Conservation (phyloP, 2,113 vertebrate genomes). For the Platycercus adscitus region DNA sequence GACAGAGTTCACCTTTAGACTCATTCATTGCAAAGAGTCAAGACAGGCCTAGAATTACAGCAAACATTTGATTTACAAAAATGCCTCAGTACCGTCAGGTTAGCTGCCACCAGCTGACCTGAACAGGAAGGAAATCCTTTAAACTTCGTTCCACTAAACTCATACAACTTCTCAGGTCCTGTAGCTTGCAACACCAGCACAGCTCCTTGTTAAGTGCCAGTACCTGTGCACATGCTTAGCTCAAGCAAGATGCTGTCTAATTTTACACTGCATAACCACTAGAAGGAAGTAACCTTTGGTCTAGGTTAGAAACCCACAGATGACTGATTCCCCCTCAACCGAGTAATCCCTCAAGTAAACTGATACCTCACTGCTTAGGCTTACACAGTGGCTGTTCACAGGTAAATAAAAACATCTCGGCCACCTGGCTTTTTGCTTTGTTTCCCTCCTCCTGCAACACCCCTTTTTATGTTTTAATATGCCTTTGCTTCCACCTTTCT, state of each 20-base stretch:
- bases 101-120: background rate
- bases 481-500: background rate
- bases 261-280: background rate
- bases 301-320: background rate
- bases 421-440: background rate
- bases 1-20: background rate
- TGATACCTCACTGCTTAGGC: background rate
- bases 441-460: background rate
- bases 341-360: background rate
- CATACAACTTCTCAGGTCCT: background rate
- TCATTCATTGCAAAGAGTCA: background rate
- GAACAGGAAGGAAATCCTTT: background rate
- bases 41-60: background rate
- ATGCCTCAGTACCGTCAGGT: background rate
- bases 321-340: background rate
- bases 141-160: background rate
- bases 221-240: background rate
- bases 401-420: background rate
- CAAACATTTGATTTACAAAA: background rate
- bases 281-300: conserved; percentile 13
- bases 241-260: background rate
- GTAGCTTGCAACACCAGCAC: background rate
- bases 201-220: background rate
- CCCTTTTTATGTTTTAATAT: background rate
- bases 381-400: background rate